These are phyloP conservation scores for Paraplagusia blochii DNA, from an alignment of 2,113 vertebrate species.

Conservation along the genomic window DNA sequence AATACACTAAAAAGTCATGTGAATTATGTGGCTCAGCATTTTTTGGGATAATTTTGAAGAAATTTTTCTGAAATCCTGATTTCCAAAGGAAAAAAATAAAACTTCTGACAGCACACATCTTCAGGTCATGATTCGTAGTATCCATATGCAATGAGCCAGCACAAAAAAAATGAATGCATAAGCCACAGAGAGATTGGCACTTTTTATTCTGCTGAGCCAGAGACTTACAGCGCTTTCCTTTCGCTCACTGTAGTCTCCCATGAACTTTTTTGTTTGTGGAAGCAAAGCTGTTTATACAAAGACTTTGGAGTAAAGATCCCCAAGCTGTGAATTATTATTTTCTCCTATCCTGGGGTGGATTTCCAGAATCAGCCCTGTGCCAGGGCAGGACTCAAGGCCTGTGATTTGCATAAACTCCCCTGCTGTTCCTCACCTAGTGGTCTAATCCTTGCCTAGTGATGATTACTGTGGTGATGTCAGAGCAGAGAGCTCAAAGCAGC, in stretches of 20 bases:
- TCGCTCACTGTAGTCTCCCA: constrained; percentile 5
- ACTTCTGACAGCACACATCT: constrained; percentile 21
- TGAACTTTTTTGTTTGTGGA: constrained; percentile 17
- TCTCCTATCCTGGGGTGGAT: constrained; percentile 17
- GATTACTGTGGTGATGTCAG: constrained; percentile 63
- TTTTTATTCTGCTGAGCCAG: constrained; percentile 57
- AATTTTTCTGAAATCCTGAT: too few relatives aligned
- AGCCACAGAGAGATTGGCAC: constrained; percentile 33
- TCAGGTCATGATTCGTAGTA: constrained; percentile 38
- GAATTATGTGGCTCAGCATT: too few relatives aligned
- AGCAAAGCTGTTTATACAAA: constrained; percentile 20
- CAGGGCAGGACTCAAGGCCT: constrained; percentile 19
- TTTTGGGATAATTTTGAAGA: too few relatives aligned
- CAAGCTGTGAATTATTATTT: constrained; percentile 9
- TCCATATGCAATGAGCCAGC: constrained; percentile 31
- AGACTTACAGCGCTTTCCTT: constrained; percentile 36
- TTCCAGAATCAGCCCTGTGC: constrained; percentile 24
- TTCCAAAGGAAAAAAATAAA: neutral
- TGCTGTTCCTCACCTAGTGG: constrained; percentile 38
- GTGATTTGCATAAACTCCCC: constrained; percentile 44
- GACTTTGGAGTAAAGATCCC: constrained; percentile 28
- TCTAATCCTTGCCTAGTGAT: constrained; percentile 54
- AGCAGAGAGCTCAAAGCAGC: constrained; percentile 65
- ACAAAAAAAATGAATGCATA: constrained; percentile 37
- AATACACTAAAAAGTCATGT: too few relatives aligned